These are phyloP conservation scores for Cataglyphis albicans DNA, from an alignment of 2,888 invertebrate species.

Conservation along the genomic window DNA sequence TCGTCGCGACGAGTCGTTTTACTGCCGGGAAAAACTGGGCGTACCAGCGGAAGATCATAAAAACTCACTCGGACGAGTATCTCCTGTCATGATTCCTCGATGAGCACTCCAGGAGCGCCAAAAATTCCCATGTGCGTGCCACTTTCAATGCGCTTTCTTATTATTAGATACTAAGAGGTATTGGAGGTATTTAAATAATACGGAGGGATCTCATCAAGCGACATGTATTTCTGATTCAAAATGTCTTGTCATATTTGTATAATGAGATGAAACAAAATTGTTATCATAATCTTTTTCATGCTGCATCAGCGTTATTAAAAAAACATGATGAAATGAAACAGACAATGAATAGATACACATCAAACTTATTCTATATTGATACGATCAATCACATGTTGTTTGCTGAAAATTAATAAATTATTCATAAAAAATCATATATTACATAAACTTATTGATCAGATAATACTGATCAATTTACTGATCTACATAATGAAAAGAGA, in stretches of 20 bases:
- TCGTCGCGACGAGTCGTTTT: constrained; percentile 42
- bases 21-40: constrained; percentile 73
- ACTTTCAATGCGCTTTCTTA: not conserved
- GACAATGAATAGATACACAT: not conserved
- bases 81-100: constrained; percentile 57
- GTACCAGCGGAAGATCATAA: constrained; percentile 67
- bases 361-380: not conserved
- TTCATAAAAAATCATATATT: constrained; percentile 1
- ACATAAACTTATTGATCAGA: not conserved
- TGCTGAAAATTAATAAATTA: not conserved
- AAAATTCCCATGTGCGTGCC: constrained; percentile 51
- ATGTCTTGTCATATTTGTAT: not conserved
- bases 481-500: constrained; percentile 1
- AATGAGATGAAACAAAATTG: not conserved
- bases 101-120: constrained; percentile 2
- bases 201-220: not conserved
- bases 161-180: not conserved
- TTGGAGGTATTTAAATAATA: not conserved
- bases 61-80: constrained; percentile 73
- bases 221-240: not conserved
- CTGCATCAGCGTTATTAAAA: not conserved
- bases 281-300: not conserved
- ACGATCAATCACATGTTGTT: not conserved
- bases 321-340: too few relatives aligned
- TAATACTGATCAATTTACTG: not conserved